Evolutionary conservation across 2,888 invertebrate genomes (phyloP).

Genomic region (Yponomeuta evonymella): DNA sequence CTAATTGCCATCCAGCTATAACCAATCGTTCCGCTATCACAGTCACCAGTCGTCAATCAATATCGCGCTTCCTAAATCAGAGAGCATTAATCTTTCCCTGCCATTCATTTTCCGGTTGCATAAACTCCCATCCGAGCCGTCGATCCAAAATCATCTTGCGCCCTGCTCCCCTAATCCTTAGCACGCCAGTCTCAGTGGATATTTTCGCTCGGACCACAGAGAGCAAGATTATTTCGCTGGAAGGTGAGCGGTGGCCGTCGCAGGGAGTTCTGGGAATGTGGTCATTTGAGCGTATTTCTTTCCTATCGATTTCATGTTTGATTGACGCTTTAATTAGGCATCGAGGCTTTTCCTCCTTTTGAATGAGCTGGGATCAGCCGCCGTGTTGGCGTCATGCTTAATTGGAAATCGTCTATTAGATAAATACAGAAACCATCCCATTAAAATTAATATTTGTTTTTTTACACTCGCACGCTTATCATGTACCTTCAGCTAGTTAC

Average conservation of each 20-base stretch:
- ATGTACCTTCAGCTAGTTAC: too few relatives aligned
- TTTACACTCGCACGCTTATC: too few relatives aligned
- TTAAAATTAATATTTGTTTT: too few relatives aligned
- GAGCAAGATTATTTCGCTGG: neutral
- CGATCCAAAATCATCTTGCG: neutral
- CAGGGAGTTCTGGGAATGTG: neutral
- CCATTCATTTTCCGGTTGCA: slow-evolving; percentile 11
- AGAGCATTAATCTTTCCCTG: slow-evolving; percentile 9
- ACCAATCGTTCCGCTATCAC: neutral
- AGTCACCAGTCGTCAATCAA: neutral
- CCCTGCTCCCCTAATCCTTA: neutral
- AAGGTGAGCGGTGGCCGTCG: neutral
- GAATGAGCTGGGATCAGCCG: too few relatives aligned
- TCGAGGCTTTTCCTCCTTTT: neutral
- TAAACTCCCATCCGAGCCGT: slow-evolving; percentile 4
- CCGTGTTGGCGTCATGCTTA: too few relatives aligned
- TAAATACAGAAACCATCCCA: too few relatives aligned
- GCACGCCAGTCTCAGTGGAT: neutral
- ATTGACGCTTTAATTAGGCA: neutral
- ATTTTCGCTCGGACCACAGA: neutral
- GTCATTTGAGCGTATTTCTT: neutral
- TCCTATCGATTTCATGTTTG: neutral
- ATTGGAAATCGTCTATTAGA: too few relatives aligned
- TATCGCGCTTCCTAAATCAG: slow-evolving; percentile 2
- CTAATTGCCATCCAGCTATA: neutral